phyloP scores from a whole-genome alignment of 2,797 vertebrate genomes.

The Notolepis coatsorum region DNA sequence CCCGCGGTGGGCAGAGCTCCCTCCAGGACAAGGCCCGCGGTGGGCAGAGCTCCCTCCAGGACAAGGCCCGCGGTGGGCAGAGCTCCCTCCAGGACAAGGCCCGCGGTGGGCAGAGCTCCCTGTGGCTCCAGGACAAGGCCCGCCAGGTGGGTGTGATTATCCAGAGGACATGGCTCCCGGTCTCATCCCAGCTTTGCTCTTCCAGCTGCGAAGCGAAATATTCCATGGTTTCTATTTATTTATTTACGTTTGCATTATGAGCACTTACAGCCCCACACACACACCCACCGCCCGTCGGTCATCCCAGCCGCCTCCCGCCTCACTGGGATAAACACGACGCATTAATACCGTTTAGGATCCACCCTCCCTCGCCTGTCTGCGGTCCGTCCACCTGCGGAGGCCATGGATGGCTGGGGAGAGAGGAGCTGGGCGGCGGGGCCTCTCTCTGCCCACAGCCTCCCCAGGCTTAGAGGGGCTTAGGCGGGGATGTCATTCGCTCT shows the following conservation, averaged over 20 bases:
- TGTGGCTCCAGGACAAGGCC: slow-evolving; percentile 51
- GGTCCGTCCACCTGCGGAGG: slow-evolving; percentile 63
- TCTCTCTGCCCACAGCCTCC: slow-evolving; percentile 55
- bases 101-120: too few species aligned
- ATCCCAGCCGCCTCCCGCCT: not conserved
- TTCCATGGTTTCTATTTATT: slow-evolving; percentile 64
- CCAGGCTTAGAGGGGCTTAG: slow-evolving; percentile 83
- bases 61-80: too few species aligned
- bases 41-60: too few species aligned
- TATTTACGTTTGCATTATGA: slow-evolving; percentile 62
- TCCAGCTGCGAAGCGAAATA: slow-evolving; percentile 67
- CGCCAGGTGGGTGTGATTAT: slow-evolving; percentile 69
- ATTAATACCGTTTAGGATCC: slow-evolving; percentile 66
- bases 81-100: too few species aligned
- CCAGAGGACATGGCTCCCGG: slow-evolving; percentile 58
- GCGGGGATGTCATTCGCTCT: slow-evolving; percentile 73
- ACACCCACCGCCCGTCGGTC: slow-evolving; percentile 21
- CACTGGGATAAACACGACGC: slow-evolving; percentile 34
- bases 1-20: too few species aligned
- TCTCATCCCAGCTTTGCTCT: slow-evolving; percentile 78
- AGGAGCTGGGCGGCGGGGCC: slow-evolving; percentile 36
- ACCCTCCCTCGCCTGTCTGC: slow-evolving; percentile 44
- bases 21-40: too few species aligned
- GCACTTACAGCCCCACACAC: slow-evolving; percentile 44
- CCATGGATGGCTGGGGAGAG: slow-evolving; percentile 72